Conservation (phyloP, 1,140 invertebrate genomes). For the Euura saliciscinereae region DNA sequence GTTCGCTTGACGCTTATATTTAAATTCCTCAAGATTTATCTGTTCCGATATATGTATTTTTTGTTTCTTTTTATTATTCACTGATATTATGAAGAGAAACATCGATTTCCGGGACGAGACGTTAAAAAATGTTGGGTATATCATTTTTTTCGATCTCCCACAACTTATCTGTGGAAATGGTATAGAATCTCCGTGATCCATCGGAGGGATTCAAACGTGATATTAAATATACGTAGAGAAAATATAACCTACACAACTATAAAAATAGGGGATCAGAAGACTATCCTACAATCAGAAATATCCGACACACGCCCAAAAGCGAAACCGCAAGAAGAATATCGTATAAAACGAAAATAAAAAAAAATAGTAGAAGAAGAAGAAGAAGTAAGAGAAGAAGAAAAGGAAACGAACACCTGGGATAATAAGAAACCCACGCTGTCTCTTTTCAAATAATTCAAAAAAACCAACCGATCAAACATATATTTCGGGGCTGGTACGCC, state of each 20-base stretch:
- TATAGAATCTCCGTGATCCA: neutral
- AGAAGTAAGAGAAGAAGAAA: conserved; percentile 18
- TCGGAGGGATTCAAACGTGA: neutral
- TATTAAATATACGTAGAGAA: neutral
- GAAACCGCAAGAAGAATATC: conserved; percentile 24
- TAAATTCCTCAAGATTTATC: conserved; percentile 1
- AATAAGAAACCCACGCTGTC: conserved; percentile 53
- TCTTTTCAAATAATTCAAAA: conserved; percentile 63
- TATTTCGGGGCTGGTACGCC: conserved; percentile 55
- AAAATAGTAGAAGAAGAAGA: conserved; percentile 11
- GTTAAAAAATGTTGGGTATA: neutral
- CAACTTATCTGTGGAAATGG: neutral
- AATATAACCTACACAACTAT: no score
- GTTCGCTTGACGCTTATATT: neutral
- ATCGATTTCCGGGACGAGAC: no score
- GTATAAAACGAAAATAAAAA: conserved; percentile 13
- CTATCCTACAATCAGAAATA: conserved; percentile 5
- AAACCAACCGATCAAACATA: conserved; percentile 60
- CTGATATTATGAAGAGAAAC: neutral
- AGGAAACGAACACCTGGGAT: conserved; percentile 33
- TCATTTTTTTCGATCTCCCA: neutral
- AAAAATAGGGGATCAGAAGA: neutral
- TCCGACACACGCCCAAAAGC: neutral
- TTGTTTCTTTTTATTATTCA: neutral
- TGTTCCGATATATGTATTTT: neutral